These are phyloP conservation scores for Trididemnum nubilum DNA, from an alignment of 23 tunicate genomes.

Conservation along the genomic window DNA sequence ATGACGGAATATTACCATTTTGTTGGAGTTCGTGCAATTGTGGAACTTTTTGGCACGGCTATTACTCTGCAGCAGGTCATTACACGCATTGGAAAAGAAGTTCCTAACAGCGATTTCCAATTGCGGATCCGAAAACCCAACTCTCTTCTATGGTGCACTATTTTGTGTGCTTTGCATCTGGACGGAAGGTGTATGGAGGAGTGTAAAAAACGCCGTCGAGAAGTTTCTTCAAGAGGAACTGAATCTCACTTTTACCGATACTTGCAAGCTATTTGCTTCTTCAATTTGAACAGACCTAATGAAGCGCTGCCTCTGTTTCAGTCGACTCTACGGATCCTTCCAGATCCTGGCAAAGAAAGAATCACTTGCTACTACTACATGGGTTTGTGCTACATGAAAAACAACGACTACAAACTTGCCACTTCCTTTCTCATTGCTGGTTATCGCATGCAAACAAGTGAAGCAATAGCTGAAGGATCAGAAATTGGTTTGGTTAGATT, in stretches of 20 bases:
- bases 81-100: not conserved
- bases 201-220: not conserved
- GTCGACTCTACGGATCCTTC: not conserved
- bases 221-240: not conserved
- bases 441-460: not conserved
- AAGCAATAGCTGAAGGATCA: not conserved
- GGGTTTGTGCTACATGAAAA: slow-evolving; percentile 17
- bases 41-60: not conserved
- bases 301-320: slow-evolving; percentile 9
- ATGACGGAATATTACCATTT: not conserved
- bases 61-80: slow-evolving; percentile 1
- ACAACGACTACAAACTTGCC: slow-evolving; percentile 10
- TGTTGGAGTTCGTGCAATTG: not conserved
- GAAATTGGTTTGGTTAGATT: not conserved
- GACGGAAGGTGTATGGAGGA: not conserved
- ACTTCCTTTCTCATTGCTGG: not conserved
- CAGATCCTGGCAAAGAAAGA: slow-evolving; percentile 12
- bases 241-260: not conserved
- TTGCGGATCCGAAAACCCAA: too few relatives aligned
- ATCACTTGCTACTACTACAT: slow-evolving; percentile 20
- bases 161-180: slow-evolving; percentile 9
- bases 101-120: not conserved
- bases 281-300: slow-evolving; percentile 9
- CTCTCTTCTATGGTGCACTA: not conserved
- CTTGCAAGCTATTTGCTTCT: not conserved